Evolutionary conservation across 2,888 invertebrate genomes (phyloP), one percentile per base, ranked within the genome.

Genomic region (Nebria salina): DNA sequence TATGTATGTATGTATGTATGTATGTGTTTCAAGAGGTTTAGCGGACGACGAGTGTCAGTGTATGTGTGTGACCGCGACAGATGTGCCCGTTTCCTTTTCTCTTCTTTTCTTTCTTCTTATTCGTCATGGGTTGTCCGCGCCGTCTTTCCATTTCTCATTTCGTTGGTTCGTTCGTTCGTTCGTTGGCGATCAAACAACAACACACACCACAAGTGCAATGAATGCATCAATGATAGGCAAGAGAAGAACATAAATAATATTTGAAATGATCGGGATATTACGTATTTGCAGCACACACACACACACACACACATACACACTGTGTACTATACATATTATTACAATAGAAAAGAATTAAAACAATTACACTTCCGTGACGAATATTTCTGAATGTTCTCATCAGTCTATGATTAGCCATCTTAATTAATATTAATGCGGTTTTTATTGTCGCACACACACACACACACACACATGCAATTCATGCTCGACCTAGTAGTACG

Each of bases 361-460:
- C 70, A 34, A 70, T 25, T 66, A 5, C 25, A 70, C 26, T 25
- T 41, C 79, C 79, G 74, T 79, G 75, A 79, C 79, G 79, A 79
- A 74, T 64, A 79, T 79, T 79, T 73, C 34, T 34, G 34, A 34
- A 74, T 73, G 73, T 73, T 72, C 25, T 64, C 72, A n/a, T 72
- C 13, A 64, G 77, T 77, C 64, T 80, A 80, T 75, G 80, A 80
- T 80, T 80, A 80, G 75, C 80, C 70, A 65, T 80, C 80, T 80
- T 80, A 80, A 80, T 80, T 80, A 80, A 80, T 80, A 80, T 80
- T 80, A 80, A 80, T 80, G 80, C 72, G 72, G 70, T 68, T 80
- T 75, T 75, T 80, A 80, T 70, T 75, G 80, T 75, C 75, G 65
- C 64, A 6, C 25, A 74, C 79, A 74, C 79, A 73, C 74, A 66